Percentiles rank a stretch among this genome's conserved stretches.
These are phyloP conservation scores for Bugulina stolonifera DNA, from an alignment of 2,888 invertebrate species.

Conservation along the genomic window DNA sequence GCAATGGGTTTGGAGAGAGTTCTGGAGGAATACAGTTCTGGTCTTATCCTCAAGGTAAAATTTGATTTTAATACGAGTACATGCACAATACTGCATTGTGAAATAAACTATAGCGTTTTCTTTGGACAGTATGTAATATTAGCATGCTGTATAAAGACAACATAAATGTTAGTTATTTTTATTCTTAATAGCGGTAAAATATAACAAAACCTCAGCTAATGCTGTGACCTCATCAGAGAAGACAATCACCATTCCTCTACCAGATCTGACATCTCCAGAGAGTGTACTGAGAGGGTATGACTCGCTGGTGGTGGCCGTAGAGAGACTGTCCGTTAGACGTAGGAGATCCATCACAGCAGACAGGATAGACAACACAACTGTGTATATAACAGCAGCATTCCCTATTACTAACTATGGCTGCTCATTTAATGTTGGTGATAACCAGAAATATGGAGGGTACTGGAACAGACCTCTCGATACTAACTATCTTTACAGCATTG, in stretches of 20 bases:
- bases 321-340: background rate
- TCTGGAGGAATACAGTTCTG: background rate
- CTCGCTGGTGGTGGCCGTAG: background rate
- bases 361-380: background rate
- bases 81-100: no score
- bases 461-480: slow-evolving; percentile 71
- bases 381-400: background rate
- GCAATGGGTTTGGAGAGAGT: background rate
- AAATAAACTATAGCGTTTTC: no score
- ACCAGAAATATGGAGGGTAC: slow-evolving; percentile 68
- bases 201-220: no score
- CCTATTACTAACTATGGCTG: background rate
- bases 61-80: no score
- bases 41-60: background rate
- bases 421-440: slow-evolving; percentile 73
- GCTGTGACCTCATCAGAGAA: background rate
- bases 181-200: no score
- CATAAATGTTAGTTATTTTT: no score
- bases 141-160: no score
- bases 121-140: no score
- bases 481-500: slow-evolving; percentile 62
- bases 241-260: background rate
- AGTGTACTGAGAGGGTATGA: background rate
- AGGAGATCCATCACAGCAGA: background rate
- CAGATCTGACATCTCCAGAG: background rate